Base-by-base conservation (phyloP, 2,113 vertebrate genomes). In the Odocoileus hemionus region DNA sequence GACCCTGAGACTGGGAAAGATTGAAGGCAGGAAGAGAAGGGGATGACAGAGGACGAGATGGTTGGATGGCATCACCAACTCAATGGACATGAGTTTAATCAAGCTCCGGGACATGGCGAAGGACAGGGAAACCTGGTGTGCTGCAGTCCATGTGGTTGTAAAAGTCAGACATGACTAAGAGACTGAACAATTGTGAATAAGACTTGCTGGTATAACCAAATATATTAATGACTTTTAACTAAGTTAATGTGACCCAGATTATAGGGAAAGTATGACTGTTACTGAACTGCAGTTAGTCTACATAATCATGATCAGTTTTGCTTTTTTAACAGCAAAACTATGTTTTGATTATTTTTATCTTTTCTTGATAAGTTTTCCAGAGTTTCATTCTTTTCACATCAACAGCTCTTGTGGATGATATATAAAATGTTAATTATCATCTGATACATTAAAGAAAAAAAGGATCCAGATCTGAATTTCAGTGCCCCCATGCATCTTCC, bases 351-450 rank as follows among this genome's bases (percentile, higher is more conserved):
- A 89, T 79, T 94, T 86, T 96, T 88, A 25, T 76, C 28, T n/a
- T 91, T 93, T 86, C 80, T 96, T 95, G 50, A 50, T 94, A 76
- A 78, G 55, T 64, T 83, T 78, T 90, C 19, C 58, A 93, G 86
- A 89, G 17, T 52, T 16, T 74, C 30, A 74, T 45, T 67, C 91
- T 93, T 86, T 90, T 90, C 23, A 82, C 33, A 90, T 83, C 14
- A 93, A 55, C 28, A 64, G 47, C 79, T 80, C 64, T 60, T 25
- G 12, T 89, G 67, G 36, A 55, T 5, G n/a, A 57, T n/a, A 88
- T 30, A 67, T 26, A 80, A 55, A 92, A 86, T 74, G 61, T 21
- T 74, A 92, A 76, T 90, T 93, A 74, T 67, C 61, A 58, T 80
- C 67, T 74, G 76, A 90, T 86, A 57, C 14, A 64, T 23, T 76